phyloP scores from a whole-genome alignment of 2,888 invertebrate species.

The Drosophila pseudotakahashii region DNA sequence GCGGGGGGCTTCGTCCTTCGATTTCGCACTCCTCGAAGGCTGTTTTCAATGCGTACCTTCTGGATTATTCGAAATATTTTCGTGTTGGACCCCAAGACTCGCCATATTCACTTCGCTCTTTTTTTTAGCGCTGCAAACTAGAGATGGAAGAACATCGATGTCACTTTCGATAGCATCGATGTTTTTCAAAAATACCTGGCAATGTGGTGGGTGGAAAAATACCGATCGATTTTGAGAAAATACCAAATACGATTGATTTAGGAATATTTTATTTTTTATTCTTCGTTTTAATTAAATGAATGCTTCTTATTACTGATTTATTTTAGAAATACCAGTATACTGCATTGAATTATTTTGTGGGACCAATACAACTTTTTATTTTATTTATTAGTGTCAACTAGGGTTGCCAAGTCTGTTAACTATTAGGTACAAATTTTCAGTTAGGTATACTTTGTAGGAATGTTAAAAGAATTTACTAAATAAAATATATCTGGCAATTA shows the following conservation, averaged over 20 bases:
- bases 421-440: no score
- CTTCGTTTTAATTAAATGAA: background rate
- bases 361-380: background rate
- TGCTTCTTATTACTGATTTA: background rate
- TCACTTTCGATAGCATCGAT: no score
- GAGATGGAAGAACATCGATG: no score
- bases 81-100: slow-evolving; percentile 85
- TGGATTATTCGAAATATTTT: slow-evolving; percentile 84
- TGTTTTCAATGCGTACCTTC: slow-evolving; percentile 82
- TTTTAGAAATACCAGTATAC: no score
- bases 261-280: background rate
- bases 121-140: slow-evolving; percentile 23
- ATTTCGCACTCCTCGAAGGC: slow-evolving; percentile 42
- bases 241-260: background rate
- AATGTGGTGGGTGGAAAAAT: background rate
- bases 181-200: background rate
- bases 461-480: no score
- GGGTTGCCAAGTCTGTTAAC: no score
- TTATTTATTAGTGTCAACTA: no score
- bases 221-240: background rate
- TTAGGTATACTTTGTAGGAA: no score
- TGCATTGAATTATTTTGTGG: background rate
- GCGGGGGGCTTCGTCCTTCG: slow-evolving; percentile 31
- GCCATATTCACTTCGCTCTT: slow-evolving; percentile 82
- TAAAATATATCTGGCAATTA: no score